These are phyloP conservation scores for Papilio polytes DNA, from an alignment of 1,140 invertebrate genomes.

Conservation along the genomic window DNA sequence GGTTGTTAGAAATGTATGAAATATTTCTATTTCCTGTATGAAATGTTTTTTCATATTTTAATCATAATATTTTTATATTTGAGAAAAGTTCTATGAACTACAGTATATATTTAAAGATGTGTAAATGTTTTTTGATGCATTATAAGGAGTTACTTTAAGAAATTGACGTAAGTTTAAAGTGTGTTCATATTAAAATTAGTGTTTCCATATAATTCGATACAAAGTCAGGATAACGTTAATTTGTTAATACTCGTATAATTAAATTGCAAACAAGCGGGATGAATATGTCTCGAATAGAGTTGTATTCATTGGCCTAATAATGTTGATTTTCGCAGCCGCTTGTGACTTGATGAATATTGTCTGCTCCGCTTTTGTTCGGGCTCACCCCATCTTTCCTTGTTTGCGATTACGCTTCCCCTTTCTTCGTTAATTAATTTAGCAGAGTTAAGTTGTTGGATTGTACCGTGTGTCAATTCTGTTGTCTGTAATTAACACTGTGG, in stretches of 20 bases:
- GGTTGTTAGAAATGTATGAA: neutral
- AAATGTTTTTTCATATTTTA: neutral
- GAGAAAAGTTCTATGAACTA: too few relatives aligned
- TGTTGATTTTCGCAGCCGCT: slow-evolving; percentile 19
- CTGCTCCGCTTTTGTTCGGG: slow-evolving; percentile 11
- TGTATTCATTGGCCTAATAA: slow-evolving; percentile 25
- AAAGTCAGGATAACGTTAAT: neutral
- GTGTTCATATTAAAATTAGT: too few relatives aligned
- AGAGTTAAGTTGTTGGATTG: slow-evolving; percentile 24
- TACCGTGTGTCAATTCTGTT: slow-evolving; percentile 28
- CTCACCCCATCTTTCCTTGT: slow-evolving; percentile 2
- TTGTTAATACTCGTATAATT: neutral
- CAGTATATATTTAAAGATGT: too few relatives aligned
- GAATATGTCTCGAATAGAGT: neutral
- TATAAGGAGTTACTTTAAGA: too few relatives aligned
- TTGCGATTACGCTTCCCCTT: slow-evolving; percentile 24
- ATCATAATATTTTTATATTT: neutral
- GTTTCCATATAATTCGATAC: too few relatives aligned
- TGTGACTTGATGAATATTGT: slow-evolving; percentile 26
- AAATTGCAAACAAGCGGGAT: neutral
- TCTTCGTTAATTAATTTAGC: slow-evolving; percentile 32
- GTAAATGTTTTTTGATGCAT: too few relatives aligned
- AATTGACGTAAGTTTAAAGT: too few relatives aligned
- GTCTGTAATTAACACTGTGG: neutral
- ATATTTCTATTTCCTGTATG: neutral